phyloP scores from a whole-genome alignment of 2,797 vertebrate genomes.

The Mus minutoides region DNA sequence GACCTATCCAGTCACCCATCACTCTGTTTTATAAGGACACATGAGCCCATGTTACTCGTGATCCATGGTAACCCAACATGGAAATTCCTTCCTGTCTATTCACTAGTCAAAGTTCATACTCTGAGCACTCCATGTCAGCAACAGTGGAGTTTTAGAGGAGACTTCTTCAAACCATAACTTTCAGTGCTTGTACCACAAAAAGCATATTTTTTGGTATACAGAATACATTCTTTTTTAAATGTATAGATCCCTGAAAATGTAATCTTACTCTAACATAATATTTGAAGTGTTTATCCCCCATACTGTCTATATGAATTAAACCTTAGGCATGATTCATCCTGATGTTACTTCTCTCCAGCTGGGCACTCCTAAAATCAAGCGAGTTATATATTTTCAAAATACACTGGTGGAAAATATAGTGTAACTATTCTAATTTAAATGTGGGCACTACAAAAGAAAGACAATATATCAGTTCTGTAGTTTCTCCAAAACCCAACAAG shows the following conservation, averaged over 20 bases:
- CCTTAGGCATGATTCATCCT: not conserved
- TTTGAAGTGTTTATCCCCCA: not conserved
- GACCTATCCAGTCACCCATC: fast-evolving
- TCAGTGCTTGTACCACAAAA: not conserved
- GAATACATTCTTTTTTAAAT: not conserved
- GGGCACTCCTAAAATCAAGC: not conserved
- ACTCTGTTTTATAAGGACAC: not conserved
- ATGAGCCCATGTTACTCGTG: not conserved
- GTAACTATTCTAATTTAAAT: not conserved
- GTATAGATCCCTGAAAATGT: not conserved
- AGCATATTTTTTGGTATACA: fast-evolving
- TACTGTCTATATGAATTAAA: not conserved
- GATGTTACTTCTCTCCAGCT: not conserved
- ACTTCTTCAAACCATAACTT: not conserved
- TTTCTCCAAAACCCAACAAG: not conserved
- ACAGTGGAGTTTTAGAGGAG: not conserved
- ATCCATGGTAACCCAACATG: too few species aligned
- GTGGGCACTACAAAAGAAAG: not conserved
- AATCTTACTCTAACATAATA: not conserved
- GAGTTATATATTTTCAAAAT: not conserved
- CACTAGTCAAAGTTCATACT: not conserved
- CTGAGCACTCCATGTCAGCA: not conserved
- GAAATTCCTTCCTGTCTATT: not conserved
- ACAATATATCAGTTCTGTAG: not conserved
- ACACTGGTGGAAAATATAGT: not conserved